Percentiles rank a stretch among this genome's conserved stretches.
Evolutionary conservation across 2,797 vertebrate species (phyloP).

Genomic region (Macroramphosus scolopax): DNA sequence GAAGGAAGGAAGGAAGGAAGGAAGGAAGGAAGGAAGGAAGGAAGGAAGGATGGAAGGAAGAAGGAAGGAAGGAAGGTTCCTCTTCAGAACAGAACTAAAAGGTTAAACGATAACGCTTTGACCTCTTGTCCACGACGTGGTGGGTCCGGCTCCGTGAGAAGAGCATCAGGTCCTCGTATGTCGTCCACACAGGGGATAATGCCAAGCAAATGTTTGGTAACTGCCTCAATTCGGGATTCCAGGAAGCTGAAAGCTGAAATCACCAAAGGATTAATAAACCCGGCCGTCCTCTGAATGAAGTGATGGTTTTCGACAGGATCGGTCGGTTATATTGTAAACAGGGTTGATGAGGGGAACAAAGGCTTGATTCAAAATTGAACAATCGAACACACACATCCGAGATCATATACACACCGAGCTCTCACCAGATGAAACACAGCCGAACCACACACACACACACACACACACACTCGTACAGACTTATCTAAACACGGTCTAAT

Average conservation of each 20-base stretch:
- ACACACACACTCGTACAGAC: slow-evolving; percentile 15
- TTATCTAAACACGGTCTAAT: slow-evolving; percentile 66
- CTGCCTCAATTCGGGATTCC: slow-evolving; percentile 27
- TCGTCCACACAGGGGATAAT: no score
- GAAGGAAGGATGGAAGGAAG: no score
- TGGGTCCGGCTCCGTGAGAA: no score
- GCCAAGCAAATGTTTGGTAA: neutral
- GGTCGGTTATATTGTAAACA: slow-evolving; percentile 53
- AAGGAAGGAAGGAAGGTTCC: no score
- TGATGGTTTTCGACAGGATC: slow-evolving; percentile 22
- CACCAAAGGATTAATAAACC: slow-evolving; percentile 50
- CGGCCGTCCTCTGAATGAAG: slow-evolving; percentile 23
- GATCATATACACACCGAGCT: slow-evolving; percentile 17
- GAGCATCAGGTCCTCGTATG: no score
- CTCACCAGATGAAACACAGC: slow-evolving; percentile 6
- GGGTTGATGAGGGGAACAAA: slow-evolving; percentile 65
- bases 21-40: no score
- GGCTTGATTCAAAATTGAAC: slow-evolving; percentile 46
- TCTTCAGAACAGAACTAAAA: no score
- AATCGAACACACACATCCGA: slow-evolving; percentile 10
- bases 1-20: no score
- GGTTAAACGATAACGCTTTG: no score
- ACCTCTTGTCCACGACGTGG: no score
- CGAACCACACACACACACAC: slow-evolving; percentile 9
- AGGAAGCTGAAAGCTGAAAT: slow-evolving; percentile 30